Evolutionary conservation across 2,888 invertebrate genomes (phyloP).

Genomic region (Drosophila lutescens): DNA sequence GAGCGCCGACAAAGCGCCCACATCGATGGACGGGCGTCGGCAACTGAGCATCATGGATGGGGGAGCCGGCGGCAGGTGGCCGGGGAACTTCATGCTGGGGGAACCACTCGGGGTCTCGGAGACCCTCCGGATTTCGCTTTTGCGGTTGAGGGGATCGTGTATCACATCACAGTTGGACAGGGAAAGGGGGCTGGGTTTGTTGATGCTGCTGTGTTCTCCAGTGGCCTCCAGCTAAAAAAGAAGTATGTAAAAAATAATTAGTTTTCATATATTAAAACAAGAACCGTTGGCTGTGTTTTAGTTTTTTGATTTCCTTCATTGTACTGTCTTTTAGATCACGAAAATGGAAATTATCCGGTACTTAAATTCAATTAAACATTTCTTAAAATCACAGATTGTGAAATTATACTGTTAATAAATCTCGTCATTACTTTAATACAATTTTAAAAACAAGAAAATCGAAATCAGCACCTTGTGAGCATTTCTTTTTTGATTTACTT

Average conservation of each 20-base stretch:
- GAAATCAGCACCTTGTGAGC: no score
- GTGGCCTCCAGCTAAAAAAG: constrained; percentile 42
- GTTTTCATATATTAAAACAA: background rate
- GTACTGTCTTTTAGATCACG: no score
- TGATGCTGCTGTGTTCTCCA: constrained; percentile 57
- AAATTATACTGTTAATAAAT: no score
- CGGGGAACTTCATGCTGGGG: constrained; percentile 57
- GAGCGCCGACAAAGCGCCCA: constrained; percentile 75
- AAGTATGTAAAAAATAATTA: background rate
- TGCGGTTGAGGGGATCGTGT: constrained; percentile 82
- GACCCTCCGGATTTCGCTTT: constrained; percentile 85
- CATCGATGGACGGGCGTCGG: constrained; percentile 86
- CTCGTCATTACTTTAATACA: no score
- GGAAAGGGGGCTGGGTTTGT: constrained; percentile 66
- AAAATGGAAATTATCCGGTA: no score
- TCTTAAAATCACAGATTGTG: no score
- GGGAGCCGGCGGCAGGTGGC: constrained; percentile 64
- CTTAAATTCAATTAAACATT: no score
- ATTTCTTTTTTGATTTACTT: no score
- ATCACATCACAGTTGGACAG: constrained; percentile 84
- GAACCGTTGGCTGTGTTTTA: background rate
- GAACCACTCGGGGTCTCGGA: constrained; percentile 82
- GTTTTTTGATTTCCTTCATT: background rate
- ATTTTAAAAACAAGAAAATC: no score
- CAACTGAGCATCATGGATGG: constrained; percentile 78